A percentile compares a stretch with the other conserved stretches of the same genome.
phyloP scores from a whole-genome alignment of 1,140 invertebrate species.

The Lepidurus packardi region DNA sequence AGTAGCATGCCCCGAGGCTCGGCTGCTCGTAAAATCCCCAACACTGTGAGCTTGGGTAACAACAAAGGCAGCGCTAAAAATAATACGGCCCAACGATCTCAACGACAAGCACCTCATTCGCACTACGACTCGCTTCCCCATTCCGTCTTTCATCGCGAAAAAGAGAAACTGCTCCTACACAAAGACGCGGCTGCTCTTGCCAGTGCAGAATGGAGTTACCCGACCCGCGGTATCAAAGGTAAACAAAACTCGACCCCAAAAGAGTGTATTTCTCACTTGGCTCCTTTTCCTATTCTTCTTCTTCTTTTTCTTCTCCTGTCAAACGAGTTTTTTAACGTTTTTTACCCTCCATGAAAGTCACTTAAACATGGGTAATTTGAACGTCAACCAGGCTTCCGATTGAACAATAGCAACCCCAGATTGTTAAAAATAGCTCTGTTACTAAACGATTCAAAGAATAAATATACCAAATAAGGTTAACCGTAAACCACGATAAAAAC shows the following conservation, averaged over 20 bases:
- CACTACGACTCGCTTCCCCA: constrained; percentile 6
- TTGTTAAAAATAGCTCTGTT: no score
- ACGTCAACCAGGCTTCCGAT: not conserved
- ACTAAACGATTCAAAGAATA: no score
- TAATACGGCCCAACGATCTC: constrained; percentile 21
- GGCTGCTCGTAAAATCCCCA: not conserved
- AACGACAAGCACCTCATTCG: constrained; percentile 21
- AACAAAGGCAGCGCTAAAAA: not conserved
- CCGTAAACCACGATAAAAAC: no score
- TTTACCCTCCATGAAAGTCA: not conserved
- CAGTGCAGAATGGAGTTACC: constrained; percentile 2
- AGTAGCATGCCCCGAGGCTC: not conserved
- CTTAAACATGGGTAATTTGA: not conserved
- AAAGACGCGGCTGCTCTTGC: not conserved
- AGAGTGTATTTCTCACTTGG: not conserved
- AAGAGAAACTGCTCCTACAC: constrained; percentile 14
- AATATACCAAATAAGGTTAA: no score
- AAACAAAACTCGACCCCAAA: not conserved
- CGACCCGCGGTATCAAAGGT: not conserved
- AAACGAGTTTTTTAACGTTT: not conserved
- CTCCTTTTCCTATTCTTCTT: not conserved
- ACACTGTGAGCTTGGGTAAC: not conserved
- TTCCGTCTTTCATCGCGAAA: constrained; percentile 18
- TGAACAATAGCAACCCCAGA: not conserved
- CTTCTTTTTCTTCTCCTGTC: not conserved